Conservation (phyloP, 2,888 invertebrate genomes). For the Eilema griseolum region DNA sequence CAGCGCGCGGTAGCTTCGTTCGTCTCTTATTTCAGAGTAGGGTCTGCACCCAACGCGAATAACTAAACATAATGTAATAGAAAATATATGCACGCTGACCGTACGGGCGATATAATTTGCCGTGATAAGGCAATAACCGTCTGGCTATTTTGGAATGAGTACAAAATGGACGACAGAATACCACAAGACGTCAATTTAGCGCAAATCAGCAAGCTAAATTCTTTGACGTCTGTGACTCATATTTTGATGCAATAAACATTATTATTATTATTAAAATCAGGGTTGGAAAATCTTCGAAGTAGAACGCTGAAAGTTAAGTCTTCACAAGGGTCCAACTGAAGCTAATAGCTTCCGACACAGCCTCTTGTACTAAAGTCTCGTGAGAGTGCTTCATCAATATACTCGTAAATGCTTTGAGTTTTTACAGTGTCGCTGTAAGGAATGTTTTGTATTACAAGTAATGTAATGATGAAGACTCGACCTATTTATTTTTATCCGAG, state of each 20-base stretch:
- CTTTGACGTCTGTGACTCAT: neutral
- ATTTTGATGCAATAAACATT: neutral
- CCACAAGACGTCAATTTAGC: too few species aligned
- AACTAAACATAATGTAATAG: too few species aligned
- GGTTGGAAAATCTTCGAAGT: neutral
- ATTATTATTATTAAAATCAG: neutral
- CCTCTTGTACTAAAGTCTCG: neutral
- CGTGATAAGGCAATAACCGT: too few species aligned
- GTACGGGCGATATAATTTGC: too few species aligned
- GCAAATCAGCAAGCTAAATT: too few species aligned
- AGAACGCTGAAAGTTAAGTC: neutral
- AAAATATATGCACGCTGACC: too few species aligned
- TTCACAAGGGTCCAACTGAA: neutral
- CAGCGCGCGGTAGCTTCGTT: too few species aligned
- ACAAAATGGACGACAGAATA: too few species aligned
- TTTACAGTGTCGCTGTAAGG: neutral
- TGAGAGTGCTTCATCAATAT: neutral
- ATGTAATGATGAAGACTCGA: neutral
- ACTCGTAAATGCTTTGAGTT: neutral
- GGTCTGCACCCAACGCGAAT: too few species aligned
- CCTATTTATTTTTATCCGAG: neutral
- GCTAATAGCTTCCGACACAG: neutral
- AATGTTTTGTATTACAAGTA: neutral
- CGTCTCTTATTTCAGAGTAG: too few species aligned
- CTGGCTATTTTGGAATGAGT: too few species aligned